These are phyloP conservation scores for Chinchilla lanigera DNA, from an alignment of 2,113 vertebrate species.

Conservation along the genomic window DNA sequence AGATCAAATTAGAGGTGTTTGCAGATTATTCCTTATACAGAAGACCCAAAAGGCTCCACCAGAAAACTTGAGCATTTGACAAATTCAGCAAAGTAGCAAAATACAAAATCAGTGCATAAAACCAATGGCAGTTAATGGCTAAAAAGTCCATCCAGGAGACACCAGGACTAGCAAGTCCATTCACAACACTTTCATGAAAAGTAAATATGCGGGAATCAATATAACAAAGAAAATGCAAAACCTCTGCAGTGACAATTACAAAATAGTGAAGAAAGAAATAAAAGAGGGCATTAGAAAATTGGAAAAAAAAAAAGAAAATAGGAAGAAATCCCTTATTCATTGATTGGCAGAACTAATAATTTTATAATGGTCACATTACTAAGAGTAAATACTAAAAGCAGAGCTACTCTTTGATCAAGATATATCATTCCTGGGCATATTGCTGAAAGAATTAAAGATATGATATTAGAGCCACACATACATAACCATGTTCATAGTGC, in stretches of 20 bases:
- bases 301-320: no score
- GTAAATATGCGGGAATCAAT: neutral
- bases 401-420: neutral
- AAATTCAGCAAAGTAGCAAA: neutral
- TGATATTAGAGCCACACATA: neutral
- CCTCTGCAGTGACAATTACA: neutral
- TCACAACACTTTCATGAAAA: neutral
- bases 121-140: neutral
- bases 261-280: neutral
- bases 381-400: neutral
- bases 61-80: neutral
- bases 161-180: neutral
- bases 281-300: neutral
- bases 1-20: neutral
- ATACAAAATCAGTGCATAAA: neutral
- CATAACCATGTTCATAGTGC: neutral
- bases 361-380: neutral
- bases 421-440: neutral
- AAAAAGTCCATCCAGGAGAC: neutral
- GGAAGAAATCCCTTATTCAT: neutral
- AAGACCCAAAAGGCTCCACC: neutral
- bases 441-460: neutral
- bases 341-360: neutral
- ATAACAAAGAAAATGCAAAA: neutral
- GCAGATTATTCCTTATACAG: neutral